These are phyloP conservation scores for Neosilurus hyrtlii DNA, from an alignment of 2,797 vertebrate genomes.

Conservation along the genomic window DNA sequence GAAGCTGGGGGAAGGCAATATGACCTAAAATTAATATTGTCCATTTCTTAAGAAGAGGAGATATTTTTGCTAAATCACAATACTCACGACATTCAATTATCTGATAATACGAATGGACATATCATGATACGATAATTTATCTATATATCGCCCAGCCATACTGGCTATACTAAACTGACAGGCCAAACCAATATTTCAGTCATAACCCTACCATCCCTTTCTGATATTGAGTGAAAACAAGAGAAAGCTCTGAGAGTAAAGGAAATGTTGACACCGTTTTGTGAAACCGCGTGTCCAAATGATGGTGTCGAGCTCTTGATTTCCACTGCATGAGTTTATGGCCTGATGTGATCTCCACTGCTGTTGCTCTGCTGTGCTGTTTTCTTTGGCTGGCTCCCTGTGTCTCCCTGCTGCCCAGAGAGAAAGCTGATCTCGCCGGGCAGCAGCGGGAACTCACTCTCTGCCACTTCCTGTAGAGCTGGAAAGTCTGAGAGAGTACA, in stretches of 20 bases:
- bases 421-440: slow-evolving; percentile 48
- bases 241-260: neutral
- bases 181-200: no score
- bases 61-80: no score
- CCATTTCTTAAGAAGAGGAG: no score
- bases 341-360: slow-evolving; percentile 37
- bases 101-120: no score
- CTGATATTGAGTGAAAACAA: neutral
- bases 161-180: no score
- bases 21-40: no score
- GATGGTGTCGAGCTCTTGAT: slow-evolving; percentile 24
- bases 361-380: slow-evolving; percentile 34
- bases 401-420: slow-evolving; percentile 32
- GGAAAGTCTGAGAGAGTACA: slow-evolving; percentile 42
- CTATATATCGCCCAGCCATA: no score
- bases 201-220: neutral
- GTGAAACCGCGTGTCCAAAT: slow-evolving; percentile 15
- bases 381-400: slow-evolving; percentile 50
- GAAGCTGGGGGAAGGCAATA: no score
- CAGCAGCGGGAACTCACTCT: slow-evolving; percentile 9
- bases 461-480: slow-evolving; percentile 48
- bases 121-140: no score
- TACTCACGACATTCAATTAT: no score
- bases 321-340: slow-evolving; percentile 40
- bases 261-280: slow-evolving; percentile 19